phyloP scores from a whole-genome alignment of 2,888 invertebrate species.

The Hymenopus coronatus region DNA sequence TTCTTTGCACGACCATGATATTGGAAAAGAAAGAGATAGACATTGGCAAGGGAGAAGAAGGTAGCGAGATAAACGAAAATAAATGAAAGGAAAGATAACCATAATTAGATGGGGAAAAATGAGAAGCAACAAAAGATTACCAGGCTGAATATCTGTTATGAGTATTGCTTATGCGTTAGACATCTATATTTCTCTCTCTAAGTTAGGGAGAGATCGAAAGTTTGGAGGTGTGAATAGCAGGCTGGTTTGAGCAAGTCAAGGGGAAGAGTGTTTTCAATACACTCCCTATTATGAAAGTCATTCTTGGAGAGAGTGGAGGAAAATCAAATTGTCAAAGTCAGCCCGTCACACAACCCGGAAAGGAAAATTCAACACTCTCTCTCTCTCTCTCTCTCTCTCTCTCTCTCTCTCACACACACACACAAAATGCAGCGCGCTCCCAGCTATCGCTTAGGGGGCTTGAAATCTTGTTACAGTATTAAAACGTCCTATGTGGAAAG shows the following conservation, averaged over 20 bases:
- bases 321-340: constrained; percentile 34
- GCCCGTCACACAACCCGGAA: constrained; percentile 21
- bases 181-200: neutral
- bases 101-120: neutral
- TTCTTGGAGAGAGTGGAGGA: constrained; percentile 31
- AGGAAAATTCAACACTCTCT: neutral
- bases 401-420: too few relatives aligned
- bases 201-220: neutral
- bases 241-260: neutral
- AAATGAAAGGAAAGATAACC: neutral
- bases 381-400: too few relatives aligned
- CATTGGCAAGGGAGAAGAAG: neutral
- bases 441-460: neutral
- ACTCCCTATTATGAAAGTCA: constrained; percentile 34
- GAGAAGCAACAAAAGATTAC: neutral
- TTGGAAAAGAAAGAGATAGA: neutral
- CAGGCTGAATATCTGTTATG: neutral
- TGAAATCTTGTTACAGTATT: too few relatives aligned
- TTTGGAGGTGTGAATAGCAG: neutral
- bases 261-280: constrained; percentile 32
- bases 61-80: neutral
- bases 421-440: neutral
- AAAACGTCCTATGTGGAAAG: too few relatives aligned
- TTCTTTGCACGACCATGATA: neutral
- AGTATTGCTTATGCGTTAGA: neutral